Conservation (phyloP, 2,888 invertebrate species). For the Lamproptera curius region DNA sequence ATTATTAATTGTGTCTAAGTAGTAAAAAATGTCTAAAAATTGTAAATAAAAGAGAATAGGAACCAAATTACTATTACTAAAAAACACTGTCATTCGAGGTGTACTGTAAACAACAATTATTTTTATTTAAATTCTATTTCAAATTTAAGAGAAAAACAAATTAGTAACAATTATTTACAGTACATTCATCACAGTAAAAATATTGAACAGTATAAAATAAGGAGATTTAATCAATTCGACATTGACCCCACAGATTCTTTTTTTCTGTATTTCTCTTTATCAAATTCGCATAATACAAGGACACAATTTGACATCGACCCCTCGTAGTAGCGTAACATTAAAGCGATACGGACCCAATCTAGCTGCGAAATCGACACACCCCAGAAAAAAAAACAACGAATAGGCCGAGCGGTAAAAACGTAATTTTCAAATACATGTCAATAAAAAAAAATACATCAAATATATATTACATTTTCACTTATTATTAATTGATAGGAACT, state of each 20-base stretch:
- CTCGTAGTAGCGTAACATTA: constrained; percentile 11
- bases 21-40: not conserved
- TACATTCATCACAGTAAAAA: constrained; percentile 2
- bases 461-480: too few species aligned
- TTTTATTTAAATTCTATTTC: not conserved
- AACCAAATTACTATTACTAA: not conserved
- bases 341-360: constrained; percentile 4
- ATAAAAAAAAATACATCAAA: too few species aligned
- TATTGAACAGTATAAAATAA: not conserved
- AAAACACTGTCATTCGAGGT: constrained; percentile 15
- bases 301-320: constrained; percentile 13
- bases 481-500: too few species aligned
- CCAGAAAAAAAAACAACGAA: constrained; percentile 10
- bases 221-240: not conserved
- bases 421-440: too few species aligned
- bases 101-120: constrained; percentile 18
- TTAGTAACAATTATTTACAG: constrained; percentile 21
- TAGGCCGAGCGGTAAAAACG: too few species aligned
- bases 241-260: not conserved
- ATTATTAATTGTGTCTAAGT: not conserved
- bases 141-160: not conserved
- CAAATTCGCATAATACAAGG: constrained; percentile 3
- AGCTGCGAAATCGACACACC: not conserved
- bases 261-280: not conserved
- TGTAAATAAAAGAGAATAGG: not conserved